Evolutionary conservation across 2,797 vertebrate genomes (phyloP).

Genomic region (Enteromius unitaeniatus): DNA sequence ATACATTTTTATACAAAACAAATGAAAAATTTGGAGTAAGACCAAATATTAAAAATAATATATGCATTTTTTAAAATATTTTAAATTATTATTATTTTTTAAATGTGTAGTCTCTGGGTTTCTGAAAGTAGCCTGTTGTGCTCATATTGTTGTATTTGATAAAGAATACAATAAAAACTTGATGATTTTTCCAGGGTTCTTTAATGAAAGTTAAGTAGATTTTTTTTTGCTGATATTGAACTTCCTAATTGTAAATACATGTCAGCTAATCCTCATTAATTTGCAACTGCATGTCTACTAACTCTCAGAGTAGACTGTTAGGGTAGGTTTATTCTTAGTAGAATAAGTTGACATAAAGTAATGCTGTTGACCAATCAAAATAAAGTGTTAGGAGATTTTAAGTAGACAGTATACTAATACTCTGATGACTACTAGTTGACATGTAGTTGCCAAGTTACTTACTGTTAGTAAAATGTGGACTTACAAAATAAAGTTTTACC

Average conservation of each 20-base stretch:
- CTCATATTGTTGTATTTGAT: conserved; percentile 1
- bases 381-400: too few relatives aligned
- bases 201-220: neutral
- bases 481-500: too few relatives aligned
- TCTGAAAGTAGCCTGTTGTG: neutral
- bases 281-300: too few relatives aligned
- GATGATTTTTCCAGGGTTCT: neutral
- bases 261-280: too few relatives aligned
- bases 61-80: neutral
- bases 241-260: neutral
- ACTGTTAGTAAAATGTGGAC: too few relatives aligned
- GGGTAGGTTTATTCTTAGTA: too few relatives aligned
- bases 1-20: neutral
- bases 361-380: too few relatives aligned
- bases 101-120: neutral
- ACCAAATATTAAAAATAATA: neutral
- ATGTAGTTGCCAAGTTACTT: too few relatives aligned
- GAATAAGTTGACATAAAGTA: too few relatives aligned
- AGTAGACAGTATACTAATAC: too few relatives aligned
- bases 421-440: too few relatives aligned
- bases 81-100: neutral
- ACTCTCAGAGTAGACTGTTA: too few relatives aligned
- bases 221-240: neutral
- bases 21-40: neutral
- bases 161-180: neutral